Evolutionary conservation across 2,888 invertebrate genomes (phyloP).

Genomic region (Spilosoma lubricipeda): DNA sequence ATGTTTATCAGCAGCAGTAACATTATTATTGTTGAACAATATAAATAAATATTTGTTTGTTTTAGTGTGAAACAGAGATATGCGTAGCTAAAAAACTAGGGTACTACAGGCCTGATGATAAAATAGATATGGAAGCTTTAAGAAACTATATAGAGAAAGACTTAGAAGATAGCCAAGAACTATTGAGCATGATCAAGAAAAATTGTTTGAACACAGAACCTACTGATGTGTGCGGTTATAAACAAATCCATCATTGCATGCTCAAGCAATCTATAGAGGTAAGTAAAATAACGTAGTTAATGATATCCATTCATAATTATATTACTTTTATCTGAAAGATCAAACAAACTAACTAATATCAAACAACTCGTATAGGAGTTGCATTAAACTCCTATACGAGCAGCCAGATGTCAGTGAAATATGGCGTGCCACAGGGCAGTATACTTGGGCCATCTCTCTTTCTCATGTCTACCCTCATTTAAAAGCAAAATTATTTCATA

Average conservation of each 20-base stretch:
- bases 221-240: conserved; percentile 6
- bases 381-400: too few species aligned
- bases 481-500: too few species aligned
- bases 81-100: conserved; percentile 12
- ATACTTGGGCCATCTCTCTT: too few species aligned
- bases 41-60: neutral
- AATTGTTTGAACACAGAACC: conserved; percentile 5
- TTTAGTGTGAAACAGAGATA: conserved; percentile 16
- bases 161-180: neutral
- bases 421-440: too few species aligned
- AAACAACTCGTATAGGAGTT: too few species aligned
- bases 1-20: too few species aligned
- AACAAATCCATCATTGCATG: conserved; percentile 10
- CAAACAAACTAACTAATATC: too few species aligned
- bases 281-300: conserved; percentile 3
- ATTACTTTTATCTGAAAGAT: too few species aligned
- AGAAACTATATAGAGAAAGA: neutral
- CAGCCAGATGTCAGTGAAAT: too few species aligned
- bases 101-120: conserved; percentile 7
- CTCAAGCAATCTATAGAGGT: conserved; percentile 5
- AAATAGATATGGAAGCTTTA: conserved; percentile 5
- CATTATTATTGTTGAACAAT: too few species aligned
- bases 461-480: too few species aligned
- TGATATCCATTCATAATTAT: too few species aligned
- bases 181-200: conserved; percentile 1